These are phyloP conservation scores for Drosophila saltans DNA, from an alignment of 1,140 invertebrate species.

Conservation along the genomic window DNA sequence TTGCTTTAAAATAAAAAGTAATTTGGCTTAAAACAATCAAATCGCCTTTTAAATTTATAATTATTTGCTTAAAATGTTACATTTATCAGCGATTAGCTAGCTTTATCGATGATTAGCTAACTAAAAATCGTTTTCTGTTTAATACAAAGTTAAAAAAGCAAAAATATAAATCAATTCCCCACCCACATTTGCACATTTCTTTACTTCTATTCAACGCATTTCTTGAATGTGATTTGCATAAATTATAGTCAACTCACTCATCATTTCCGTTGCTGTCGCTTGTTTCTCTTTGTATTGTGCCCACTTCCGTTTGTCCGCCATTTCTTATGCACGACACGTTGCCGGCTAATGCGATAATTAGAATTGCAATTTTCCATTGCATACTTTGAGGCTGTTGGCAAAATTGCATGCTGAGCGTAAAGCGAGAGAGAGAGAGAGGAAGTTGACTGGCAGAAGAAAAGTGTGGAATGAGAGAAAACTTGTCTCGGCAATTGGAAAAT, in stretches of 20 bases:
- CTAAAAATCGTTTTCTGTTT: too few relatives aligned
- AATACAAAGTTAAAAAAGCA: too few relatives aligned
- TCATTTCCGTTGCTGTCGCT: conserved; percentile 37
- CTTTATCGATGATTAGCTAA: too few relatives aligned
- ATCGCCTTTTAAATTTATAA: too few relatives aligned
- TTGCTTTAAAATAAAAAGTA: too few relatives aligned
- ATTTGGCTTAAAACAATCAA: too few relatives aligned
- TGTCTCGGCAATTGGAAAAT: conserved; percentile 52
- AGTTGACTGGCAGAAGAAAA: not conserved
- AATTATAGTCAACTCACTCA: conserved; percentile 63
- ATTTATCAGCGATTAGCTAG: too few relatives aligned
- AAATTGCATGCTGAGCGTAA: conserved; percentile 53
- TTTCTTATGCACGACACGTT: conserved; percentile 82
- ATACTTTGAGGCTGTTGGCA: conserved; percentile 65
- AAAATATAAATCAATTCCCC: not conserved
- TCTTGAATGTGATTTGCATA: conserved; percentile 62
- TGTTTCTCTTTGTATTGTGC: not conserved
- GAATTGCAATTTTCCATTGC: conserved; percentile 81
- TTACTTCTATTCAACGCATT: not conserved
- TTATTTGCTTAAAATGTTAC: too few relatives aligned
- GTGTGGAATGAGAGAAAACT: conserved; percentile 1
- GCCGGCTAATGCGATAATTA: conserved; percentile 81
- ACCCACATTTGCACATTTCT: not conserved
- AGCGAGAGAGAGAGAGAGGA: not conserved
- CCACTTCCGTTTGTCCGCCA: conserved; percentile 20